These are phyloP conservation scores for Sapayoa aenigma DNA, from an alignment of 2,113 vertebrate species.

Conservation along the genomic window DNA sequence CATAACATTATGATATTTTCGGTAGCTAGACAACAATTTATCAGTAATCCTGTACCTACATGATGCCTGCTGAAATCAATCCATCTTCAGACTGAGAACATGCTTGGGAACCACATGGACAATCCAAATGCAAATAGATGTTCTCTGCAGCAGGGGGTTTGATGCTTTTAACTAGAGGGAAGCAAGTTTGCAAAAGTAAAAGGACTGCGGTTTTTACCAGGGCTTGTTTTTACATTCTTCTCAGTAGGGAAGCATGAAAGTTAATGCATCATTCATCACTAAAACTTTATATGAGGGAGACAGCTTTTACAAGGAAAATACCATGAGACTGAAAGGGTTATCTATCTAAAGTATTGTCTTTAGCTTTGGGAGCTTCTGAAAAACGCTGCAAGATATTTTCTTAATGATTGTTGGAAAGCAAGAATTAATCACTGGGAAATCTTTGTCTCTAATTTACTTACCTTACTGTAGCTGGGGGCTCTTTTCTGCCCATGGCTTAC, in stretches of 20 bases:
- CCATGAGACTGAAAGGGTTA: background rate
- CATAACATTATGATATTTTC: background rate
- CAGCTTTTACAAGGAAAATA: background rate
- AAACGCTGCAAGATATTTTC: background rate
- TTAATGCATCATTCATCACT: background rate
- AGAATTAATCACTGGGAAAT: background rate
- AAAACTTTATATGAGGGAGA: background rate
- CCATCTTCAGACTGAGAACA: background rate
- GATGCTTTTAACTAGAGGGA: background rate
- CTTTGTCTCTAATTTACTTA: background rate
- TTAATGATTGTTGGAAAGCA: background rate
- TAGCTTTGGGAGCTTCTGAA: background rate
- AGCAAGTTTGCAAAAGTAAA: background rate
- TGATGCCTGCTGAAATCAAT: background rate
- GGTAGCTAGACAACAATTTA: background rate
- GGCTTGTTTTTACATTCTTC: background rate
- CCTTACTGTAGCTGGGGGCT: background rate
- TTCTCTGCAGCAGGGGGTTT: background rate
- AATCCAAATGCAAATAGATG: background rate
- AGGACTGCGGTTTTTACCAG: background rate
- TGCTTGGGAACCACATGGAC: background rate
- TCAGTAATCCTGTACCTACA: fast-evolving
- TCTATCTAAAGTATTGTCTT: background rate
- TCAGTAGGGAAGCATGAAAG: background rate
- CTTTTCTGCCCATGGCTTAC: background rate